phyloP scores from a whole-genome alignment of 2,797 vertebrate species.

The Acestrorhynchus altus region DNA sequence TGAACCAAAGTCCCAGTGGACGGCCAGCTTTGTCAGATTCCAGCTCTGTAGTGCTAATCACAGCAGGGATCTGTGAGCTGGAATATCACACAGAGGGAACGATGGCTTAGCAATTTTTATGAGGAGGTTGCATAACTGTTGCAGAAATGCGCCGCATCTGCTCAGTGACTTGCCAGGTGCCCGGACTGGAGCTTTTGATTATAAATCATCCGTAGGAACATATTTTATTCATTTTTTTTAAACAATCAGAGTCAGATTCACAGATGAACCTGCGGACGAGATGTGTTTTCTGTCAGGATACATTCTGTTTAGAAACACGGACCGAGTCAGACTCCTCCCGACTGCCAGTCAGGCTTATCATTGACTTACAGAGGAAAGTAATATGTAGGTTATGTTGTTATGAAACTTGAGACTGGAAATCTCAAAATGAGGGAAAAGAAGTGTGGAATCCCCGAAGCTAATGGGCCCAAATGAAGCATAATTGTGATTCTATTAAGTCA shows the following conservation, averaged over 20 bases:
- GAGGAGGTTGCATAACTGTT: slow-evolving; percentile 59
- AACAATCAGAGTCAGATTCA: neutral
- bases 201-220: neutral
- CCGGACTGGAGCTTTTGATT: neutral
- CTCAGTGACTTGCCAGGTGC: slow-evolving; percentile 59
- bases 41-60: slow-evolving; percentile 55
- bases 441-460: too few species aligned
- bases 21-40: slow-evolving; percentile 31
- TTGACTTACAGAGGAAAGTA: too few species aligned
- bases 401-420: too few species aligned
- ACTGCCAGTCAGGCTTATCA: too few species aligned
- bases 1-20: slow-evolving; percentile 38
- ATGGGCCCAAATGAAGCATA: too few species aligned
- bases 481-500: too few species aligned
- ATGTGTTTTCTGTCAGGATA: too few species aligned
- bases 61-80: slow-evolving; percentile 31
- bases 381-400: too few species aligned
- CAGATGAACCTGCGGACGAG: too few species aligned
- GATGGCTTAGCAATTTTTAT: slow-evolving; percentile 45
- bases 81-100: slow-evolving; percentile 12
- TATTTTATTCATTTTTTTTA: neutral
- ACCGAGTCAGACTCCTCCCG: too few species aligned
- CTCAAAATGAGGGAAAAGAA: too few species aligned
- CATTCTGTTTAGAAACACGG: too few species aligned
- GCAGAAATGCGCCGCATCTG: slow-evolving; percentile 48